Evolutionary conservation across 2,113 vertebrate genomes (phyloP).

Genomic region (Cynocephalus volans): DNA sequence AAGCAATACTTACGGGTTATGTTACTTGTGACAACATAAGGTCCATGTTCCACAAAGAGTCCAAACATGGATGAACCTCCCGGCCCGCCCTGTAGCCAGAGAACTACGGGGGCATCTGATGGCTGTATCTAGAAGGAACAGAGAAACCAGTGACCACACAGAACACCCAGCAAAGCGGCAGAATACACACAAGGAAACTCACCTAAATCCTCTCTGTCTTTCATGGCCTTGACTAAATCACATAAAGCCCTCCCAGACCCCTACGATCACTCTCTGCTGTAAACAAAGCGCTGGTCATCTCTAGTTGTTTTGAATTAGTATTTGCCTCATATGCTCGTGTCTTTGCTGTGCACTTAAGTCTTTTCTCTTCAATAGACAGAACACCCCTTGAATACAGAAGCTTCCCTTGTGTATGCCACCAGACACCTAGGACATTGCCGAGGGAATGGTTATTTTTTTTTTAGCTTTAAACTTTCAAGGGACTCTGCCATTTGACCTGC

Average conservation of each 20-base stretch:
- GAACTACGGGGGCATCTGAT: constrained; percentile 89
- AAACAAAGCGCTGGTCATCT: background rate
- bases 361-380: background rate
- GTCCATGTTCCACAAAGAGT: constrained; percentile 95
- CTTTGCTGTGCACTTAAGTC: background rate
- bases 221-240: too few species aligned
- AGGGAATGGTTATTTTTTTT: fast-evolving
- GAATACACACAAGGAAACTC: too few species aligned
- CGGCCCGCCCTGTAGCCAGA: constrained; percentile 95
- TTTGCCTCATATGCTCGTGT: background rate
- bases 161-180: background rate
- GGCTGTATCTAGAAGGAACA: constrained; percentile 82
- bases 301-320: background rate
- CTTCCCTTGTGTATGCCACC: background rate
- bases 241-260: background rate
- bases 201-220: background rate
- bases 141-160: background rate
- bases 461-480: background rate
- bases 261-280: too few species aligned
- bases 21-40: constrained; percentile 92
- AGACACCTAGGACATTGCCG: background rate
- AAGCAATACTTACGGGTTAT: constrained; percentile 89
- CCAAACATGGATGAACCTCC: constrained; percentile 95
- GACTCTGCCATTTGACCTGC: background rate
- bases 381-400: background rate